Conservation (phyloP, 2,113 vertebrate genomes). For the Sinocyclocheilus maitianheensis region DNA sequence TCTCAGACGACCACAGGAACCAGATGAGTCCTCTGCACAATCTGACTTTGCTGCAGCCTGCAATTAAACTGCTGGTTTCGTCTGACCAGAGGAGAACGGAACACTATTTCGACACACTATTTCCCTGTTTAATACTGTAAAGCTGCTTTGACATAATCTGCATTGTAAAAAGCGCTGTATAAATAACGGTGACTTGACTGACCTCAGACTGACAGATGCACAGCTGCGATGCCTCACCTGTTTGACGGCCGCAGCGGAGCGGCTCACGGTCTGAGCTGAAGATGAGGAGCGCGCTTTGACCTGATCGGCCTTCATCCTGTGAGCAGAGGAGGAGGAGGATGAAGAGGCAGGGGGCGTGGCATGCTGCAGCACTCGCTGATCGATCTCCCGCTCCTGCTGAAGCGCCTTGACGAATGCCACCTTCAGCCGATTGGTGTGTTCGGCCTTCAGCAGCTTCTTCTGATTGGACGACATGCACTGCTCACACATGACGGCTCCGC, state of each 20-base stretch:
- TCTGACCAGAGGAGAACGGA: too few relatives aligned
- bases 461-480: constrained; percentile 95
- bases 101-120: too few relatives aligned
- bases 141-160: too few relatives aligned
- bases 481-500: constrained; percentile 88
- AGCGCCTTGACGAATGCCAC: constrained; percentile 94
- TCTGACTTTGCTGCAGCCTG: too few relatives aligned
- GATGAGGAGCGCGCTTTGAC: not conserved
- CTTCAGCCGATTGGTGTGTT: constrained; percentile 95
- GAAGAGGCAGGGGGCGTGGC: constrained; percentile 68
- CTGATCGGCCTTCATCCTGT: constrained; percentile 52
- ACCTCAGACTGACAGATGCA: too few relatives aligned
- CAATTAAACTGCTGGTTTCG: too few relatives aligned
- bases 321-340: constrained; percentile 60
- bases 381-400: constrained; percentile 97
- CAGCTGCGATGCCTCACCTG: constrained; percentile 74
- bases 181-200: too few relatives aligned
- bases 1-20: too few relatives aligned
- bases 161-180: too few relatives aligned
- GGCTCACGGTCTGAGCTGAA: constrained; percentile 63
- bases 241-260: constrained; percentile 84
- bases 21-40: too few relatives aligned
- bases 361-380: constrained; percentile 80
- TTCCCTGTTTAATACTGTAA: too few relatives aligned
- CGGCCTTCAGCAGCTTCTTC: constrained; percentile 92